Conservation (phyloP, 2,888 invertebrate genomes). For the Cantharis lateralis region DNA sequence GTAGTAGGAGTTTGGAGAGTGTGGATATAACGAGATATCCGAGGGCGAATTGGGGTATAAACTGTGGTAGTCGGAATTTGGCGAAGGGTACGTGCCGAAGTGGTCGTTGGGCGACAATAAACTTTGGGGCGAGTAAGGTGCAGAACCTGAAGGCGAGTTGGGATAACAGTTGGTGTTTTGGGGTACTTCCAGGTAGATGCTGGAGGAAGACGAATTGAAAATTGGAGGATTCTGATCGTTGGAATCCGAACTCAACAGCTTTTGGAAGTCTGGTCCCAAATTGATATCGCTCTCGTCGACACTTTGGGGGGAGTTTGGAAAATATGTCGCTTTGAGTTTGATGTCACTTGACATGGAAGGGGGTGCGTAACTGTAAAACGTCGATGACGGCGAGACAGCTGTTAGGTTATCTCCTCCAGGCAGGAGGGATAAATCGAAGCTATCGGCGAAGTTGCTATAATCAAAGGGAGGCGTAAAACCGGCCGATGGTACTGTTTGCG, state of each 20-base stretch:
- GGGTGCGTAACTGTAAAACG: slow-evolving; percentile 50
- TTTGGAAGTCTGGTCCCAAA: slow-evolving; percentile 53
- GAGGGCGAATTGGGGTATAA: slow-evolving; percentile 55
- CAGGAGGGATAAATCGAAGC: slow-evolving; percentile 74
- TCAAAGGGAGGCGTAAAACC: slow-evolving; percentile 77
- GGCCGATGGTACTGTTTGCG: slow-evolving; percentile 79
- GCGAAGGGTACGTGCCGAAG: slow-evolving; percentile 59
- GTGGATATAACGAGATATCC: slow-evolving; percentile 59
- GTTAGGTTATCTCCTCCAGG: slow-evolving; percentile 63
- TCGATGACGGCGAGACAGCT: slow-evolving; percentile 57
- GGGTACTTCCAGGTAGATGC: slow-evolving; percentile 55
- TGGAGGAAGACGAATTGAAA: slow-evolving; percentile 29
- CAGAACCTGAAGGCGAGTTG: slow-evolving; percentile 46
- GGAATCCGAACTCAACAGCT: slow-evolving; percentile 45
- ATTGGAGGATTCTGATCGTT: slow-evolving; percentile 10
- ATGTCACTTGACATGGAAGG: slow-evolving; percentile 56
- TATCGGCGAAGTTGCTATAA: slow-evolving; percentile 65
- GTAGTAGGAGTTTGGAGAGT: slow-evolving; percentile 59
- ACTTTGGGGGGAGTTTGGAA: slow-evolving; percentile 44
- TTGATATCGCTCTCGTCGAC: slow-evolving; percentile 44
- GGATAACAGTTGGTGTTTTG: slow-evolving; percentile 46
- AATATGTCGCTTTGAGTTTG: slow-evolving; percentile 50
- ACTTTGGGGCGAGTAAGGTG: slow-evolving; percentile 58
- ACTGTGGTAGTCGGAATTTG: slow-evolving; percentile 51
- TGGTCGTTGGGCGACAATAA: slow-evolving; percentile 55